Base-by-base conservation (phyloP, 2,797 vertebrate species). In the Labroides dimidiatus region DNA sequence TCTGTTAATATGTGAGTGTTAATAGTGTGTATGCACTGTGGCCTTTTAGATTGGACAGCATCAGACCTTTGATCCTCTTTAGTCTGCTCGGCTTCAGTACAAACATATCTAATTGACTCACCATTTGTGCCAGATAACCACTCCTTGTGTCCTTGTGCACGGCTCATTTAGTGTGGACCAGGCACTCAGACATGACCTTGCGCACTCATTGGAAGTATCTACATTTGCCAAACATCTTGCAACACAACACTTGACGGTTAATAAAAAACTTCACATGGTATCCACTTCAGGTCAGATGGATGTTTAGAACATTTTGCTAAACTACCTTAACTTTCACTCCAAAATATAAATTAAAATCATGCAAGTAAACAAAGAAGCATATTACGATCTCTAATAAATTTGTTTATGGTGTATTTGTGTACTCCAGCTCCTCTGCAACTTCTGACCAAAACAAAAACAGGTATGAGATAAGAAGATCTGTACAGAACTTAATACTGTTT, bases 1-100 rank as follows among this genome's bases (percentile, higher is more conserved):
- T 39, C 2, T 6, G 1, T 60, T 54, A 37, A 49, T 30, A 57
- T 37, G 62, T 59, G 11, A 39, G 45, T 61, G 36, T 43, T 43
- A 27, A 30, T 11, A 8, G 21, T 20, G 10, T 27, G 8, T 33
- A 33, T n/a, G 20, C 47, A 30, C 27, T 11, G 19, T 69, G 53
- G 36, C 59, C 51, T 62, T 75, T 72, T 2, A 62, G 21, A 63
- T 62, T 68, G 37, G 58, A 69, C 65, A 70, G 45, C 20, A 44
- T 45, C 27, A 33, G 76, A 78, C 47, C 75, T 83, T 80, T 86
- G 78, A 85, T 78, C 78, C 62, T 68, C 70, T 63, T 42, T 36
- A 67, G 30, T 63, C 48, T 36, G 49, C 55, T 13, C 54, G 54
- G 17, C 36, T 58, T 17, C 58, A 48, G 44, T 41, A 67, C 57